Evolutionary conservation across 2,113 vertebrate species (phyloP).

Genomic region (Trichomycterus rosablanca): DNA sequence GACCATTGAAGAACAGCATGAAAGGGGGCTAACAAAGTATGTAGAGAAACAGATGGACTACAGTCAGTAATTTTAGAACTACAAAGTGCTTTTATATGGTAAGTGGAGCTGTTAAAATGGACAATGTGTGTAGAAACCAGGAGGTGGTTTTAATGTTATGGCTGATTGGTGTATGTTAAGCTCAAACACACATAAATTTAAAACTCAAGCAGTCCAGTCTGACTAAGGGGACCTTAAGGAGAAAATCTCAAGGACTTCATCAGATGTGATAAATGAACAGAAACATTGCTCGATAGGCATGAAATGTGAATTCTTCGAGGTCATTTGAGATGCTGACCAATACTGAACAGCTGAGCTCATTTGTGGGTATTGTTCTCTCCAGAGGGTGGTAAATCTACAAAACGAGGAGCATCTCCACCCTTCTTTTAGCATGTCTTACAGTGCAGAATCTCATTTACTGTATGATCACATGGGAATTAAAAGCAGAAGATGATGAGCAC

Average conservation of each 20-base stretch:
- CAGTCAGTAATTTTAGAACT: too few relatives aligned
- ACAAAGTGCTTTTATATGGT: too few relatives aligned
- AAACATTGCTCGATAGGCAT: neutral
- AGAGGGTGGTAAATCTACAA: slow-evolving; percentile 5
- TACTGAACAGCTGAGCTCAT: neutral
- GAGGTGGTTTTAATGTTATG: too few relatives aligned
- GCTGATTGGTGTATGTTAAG: too few relatives aligned
- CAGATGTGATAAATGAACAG: neutral
- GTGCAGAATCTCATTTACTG: neutral
- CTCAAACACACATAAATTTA: too few relatives aligned
- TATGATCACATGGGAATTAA: neutral
- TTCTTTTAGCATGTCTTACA: neutral
- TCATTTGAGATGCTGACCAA: slow-evolving; percentile 7
- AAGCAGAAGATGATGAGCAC: neutral
- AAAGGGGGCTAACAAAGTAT: too few relatives aligned
- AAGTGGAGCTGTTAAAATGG: too few relatives aligned
- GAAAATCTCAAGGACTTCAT: neutral
- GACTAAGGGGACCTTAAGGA: neutral
- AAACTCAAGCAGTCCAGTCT: too few relatives aligned
- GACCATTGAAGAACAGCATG: too few relatives aligned
- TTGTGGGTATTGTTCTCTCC: neutral
- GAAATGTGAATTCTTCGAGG: slow-evolving; percentile 8
- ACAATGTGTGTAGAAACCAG: too few relatives aligned
- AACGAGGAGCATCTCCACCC: slow-evolving; percentile 1
- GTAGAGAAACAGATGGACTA: too few relatives aligned